Evolutionary conservation across 2,888 invertebrate species (phyloP), one percentile per base, ranked within the genome.

Genomic region (Xestia c-nigrum): DNA sequence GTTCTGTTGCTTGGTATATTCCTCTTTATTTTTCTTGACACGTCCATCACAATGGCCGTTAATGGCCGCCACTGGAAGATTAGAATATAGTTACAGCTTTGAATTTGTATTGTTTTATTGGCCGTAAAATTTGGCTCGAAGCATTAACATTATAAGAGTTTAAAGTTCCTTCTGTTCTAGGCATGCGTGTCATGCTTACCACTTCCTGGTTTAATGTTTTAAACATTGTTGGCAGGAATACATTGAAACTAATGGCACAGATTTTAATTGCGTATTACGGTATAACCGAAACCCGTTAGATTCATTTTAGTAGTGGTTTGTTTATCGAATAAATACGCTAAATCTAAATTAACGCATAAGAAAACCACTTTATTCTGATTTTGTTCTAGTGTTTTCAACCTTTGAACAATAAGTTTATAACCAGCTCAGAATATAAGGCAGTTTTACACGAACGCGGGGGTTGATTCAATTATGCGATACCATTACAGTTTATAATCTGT

Each of bases 21-120:
- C 73, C 73, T 81, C 70, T 88, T 81, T 83, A 78, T 80, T 87
- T 88, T 87, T 85, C 88, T 73, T 67, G 65, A 77, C 87, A 86
- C 88, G 88, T 88, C 67, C 73, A 12, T 40, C 50, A 81, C 86
- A 86, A 86, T 84, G 76, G 67, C 79, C 72, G 70, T 81, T 86
- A 87, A 84, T 78, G 63, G 75, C 63, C 68, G n/a, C 74, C 84
- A 78, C 87, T 83, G 82, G 81, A 78, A 87, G 79, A 87, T 86
- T 85, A 87, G 81, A 86, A 86, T 84, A 84, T 84, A 76, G 74
- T 85, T 86, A 86, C 80, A 74, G 84, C 72, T 86, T 87, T 78
- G 76, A 86, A 86, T 86, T 85, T 85, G 81, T 77, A 81, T 85
- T 84, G 80, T 87, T 84, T 81, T 82, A 87, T 80, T 77, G 82